Evolutionary conservation across 1,140 invertebrate genomes (phyloP), one percentile per base, ranked within the genome.

Genomic region (Pseudomyrmex pallidus): DNA sequence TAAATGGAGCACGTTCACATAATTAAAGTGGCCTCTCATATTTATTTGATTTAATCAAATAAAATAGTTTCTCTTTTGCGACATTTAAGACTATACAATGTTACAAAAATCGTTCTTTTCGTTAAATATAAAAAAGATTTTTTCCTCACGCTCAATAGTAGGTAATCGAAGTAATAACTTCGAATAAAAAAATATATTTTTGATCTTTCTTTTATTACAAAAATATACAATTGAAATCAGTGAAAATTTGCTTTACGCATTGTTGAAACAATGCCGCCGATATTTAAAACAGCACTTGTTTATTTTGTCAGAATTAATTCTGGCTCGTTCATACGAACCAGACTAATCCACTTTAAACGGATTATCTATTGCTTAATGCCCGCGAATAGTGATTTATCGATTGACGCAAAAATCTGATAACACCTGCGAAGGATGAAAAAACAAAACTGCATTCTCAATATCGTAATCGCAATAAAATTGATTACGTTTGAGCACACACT

Each of bases 381-480:
- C 35, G 15, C 46, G 35, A 77, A 77, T 44, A 67, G 13, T 70
- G 15, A 1, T 35, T 48, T 10, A 8, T 77, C 20, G 25, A 80
- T 50, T 50, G 56, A 70, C 25, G 5, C 15, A 44, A 72, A 72
- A 70, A 61, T 1, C 1, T 67, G 62, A 48, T 48, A 57, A 68
- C 15, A 52, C 2, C 25, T 0, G 3, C 44, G 35, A 3, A 35
- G 50, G 35, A 2, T 46, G 9, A 13, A 50, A 59, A 50, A 54
- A 66, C 46, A 15, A 9, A 46, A 3, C 61, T 9, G 9, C 1
- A 1, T 35, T 35, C 57, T 68, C 20, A 57, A 48, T 78, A 48
- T 78, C 35, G 0, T 59, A 67, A 48, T 2, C 44, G 48, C 54
- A 70, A 80, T 72, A 15, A 80, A 72, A 80, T 50, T 50, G 20